Conservation (phyloP, 2,888 invertebrate species). For the Rapana venosa region DNA sequence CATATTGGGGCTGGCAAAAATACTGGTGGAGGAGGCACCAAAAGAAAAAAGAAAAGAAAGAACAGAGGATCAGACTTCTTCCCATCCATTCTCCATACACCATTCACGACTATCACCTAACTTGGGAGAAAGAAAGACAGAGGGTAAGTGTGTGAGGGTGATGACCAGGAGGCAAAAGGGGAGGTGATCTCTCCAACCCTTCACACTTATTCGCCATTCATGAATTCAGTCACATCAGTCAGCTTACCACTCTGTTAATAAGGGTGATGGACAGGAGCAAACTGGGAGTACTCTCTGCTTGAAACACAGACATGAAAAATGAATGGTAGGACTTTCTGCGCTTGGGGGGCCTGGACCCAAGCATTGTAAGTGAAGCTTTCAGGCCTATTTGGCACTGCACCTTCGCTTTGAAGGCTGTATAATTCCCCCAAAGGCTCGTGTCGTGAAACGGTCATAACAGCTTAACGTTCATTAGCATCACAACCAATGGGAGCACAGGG, state of each 20-base stretch:
- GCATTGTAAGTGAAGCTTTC: neutral
- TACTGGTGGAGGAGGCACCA: too few relatives aligned
- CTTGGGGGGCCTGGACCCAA: neutral
- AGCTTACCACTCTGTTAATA: neutral
- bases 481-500: neutral
- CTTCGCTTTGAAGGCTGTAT: neutral
- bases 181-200: neutral
- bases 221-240: neutral
- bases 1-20: too few relatives aligned
- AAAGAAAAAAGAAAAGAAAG: neutral
- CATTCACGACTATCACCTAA: neutral
- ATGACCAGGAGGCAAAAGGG: neutral
- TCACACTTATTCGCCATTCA: slow-evolving; percentile 15
- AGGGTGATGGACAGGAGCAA: neutral
- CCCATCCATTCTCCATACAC: neutral
- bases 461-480: slow-evolving; percentile 23
- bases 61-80: neutral
- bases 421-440: neutral
- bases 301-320: neutral
- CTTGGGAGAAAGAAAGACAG: neutral
- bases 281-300: neutral
- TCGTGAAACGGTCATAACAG: slow-evolving; percentile 32
- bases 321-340: neutral
- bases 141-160: too few relatives aligned
- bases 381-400: neutral